Base-by-base conservation (phyloP, 2,113 vertebrate genomes). In the Podarcis raffonei region DNA sequence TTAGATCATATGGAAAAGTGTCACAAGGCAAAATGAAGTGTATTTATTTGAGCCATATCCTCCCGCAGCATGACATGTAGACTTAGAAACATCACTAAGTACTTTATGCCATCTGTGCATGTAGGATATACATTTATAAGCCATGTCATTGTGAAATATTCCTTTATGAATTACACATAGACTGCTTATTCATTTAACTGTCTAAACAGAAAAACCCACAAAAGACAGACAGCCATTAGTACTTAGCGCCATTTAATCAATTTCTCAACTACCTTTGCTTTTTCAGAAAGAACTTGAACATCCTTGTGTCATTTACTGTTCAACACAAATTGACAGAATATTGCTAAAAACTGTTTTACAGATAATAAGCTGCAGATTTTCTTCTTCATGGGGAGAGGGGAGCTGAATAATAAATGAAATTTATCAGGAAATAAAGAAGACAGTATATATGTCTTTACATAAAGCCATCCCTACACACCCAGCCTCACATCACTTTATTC, bases 51-150 rank as follows among this genome's bases (percentile, higher is more conserved):
- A 96, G 91, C 94, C 89, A 84, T 95, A 95, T 96, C 96, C 96
- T 96, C 91, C 94, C 96, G 93, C 95, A 94, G 96, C 92, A 74
- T 93, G 95, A 95, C 93, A 95, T 89, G 92, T 89, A 95, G 0
- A 94, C 94, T 96, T 94, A 95, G 95, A 94, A 96, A 96, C 95
- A 96, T 93, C 92, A 42, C 94, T 96, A 94, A 96, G 91, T 94
- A 92, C 95, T 96, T 95, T 95, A 92, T 95, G 86, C 96, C 97
- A 97, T 97, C 97, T 97, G 96, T 95, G 94, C 95, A 91, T 88
- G 81, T 68, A 90, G 87, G 89, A 90, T 94, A 94, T 92, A 88
- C 86, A 30, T 95, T 96, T 92, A 93, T 89, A 95, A 90, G 65
- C 87, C 84, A 85, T 81, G 91, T 90, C 94, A 92, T 78, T 92